Base-by-base conservation (phyloP, 2,797 vertebrate genomes). In the Vultur gryphus region DNA sequence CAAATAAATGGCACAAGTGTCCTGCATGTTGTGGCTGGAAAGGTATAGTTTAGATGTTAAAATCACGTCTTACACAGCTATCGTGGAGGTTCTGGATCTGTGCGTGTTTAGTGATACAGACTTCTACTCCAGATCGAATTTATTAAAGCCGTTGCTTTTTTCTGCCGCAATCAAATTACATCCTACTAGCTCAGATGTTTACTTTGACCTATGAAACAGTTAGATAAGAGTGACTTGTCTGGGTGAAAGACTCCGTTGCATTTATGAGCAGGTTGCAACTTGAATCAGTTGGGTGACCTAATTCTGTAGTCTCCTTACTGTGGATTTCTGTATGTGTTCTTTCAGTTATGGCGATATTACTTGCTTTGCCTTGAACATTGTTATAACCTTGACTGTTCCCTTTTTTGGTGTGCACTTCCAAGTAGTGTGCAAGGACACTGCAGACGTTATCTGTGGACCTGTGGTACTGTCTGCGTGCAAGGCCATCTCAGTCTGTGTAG, bases 391-490 rank as follows among this genome's bases (percentile, higher is more conserved):
- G 33, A 5, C 44, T 67, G 29, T 41, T 15, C 39, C 10, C 7
- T 44, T 35, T 39, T 1, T 1, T 33, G 12, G 13, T 37, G 7
- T 0, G 2, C 1, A 0, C 7, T 62, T 49, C 26, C 43, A 23
- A 19, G 41, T 2, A 11, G 16, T 0, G 3, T n/a, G 4, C 35
- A 33, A 52, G 51, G 28, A 29, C 23, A 4, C 46, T 48, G 55
- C 58, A 43, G 72, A 5, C 5, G 0, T 9, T 51, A 33, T 46
- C 71, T 39, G 20, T 26, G 59, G 62, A 26, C 24, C 17, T 39
- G 15, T 21, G 33, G 15, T n/a, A 48, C 64, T 94, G 39, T 64
- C 59, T 25, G 14, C 6, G 7, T 35, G 31, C 44, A 37, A 69
- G 55, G 28, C 33, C 9, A 0, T 33, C 55, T 76, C 41, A 12